Base-by-base conservation (phyloP, 2,797 vertebrate species). In the Iguana delicatissima region DNA sequence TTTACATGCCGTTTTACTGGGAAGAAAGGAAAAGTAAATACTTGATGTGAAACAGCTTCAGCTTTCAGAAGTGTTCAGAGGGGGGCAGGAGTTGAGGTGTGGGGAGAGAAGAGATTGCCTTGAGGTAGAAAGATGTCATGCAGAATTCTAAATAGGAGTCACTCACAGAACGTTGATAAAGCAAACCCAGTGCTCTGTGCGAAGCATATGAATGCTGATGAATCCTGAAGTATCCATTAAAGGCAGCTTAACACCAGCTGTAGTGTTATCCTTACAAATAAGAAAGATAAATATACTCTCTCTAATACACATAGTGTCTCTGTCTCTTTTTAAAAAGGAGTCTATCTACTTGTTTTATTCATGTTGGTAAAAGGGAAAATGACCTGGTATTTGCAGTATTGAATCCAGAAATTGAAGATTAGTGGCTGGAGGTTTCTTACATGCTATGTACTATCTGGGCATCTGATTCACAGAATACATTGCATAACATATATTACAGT, bases 1-100 rank as follows among this genome's bases (percentile, higher is more conserved):
- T 97, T 95, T 96, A 91, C 94, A 93, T 95, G 94, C 93, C 64
- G 89, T 94, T 96, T 96, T 89, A 93, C 92, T 92, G 93, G n/a
- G 93, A 96, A 96, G 96, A 97, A 96, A 94, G 94, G 93, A 89
- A 95, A 97, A 96, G 96, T 94, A 97, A 97, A 95, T 91, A 95
- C 88, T 94, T 92, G 79, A 91, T 90, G 87, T 90, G 93, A 95
- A 93, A 94, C 93, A 88, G 94, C 92, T 95, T 93, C 84, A 84
- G 57, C 32, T 93, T 96, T 94, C 84, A 90, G 89, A 92, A n/a
- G 20, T 80, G 6, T 26, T 42, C 59, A 91, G 85, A 80, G 84
- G 90, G 82, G 59, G 67, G 9, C 67, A 69, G 67, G 9, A 29
- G 67, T 69, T 69, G 67, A 32, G 29, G 29, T 32, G 67, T 32